Base-by-base conservation (phyloP, 2,888 invertebrate species). In the Eulithis prunata region DNA sequence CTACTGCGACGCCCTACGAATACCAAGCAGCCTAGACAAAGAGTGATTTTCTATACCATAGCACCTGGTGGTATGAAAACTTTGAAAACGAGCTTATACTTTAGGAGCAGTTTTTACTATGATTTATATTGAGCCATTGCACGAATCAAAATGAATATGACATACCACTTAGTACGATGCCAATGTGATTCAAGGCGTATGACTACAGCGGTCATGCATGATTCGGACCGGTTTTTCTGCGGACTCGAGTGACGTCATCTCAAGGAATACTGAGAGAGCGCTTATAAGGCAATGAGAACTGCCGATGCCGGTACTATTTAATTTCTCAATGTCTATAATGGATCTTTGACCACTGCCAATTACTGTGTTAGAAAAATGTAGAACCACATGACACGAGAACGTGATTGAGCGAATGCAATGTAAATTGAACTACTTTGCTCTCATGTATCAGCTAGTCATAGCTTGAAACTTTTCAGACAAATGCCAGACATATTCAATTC, bases 151-250 rank as follows among this genome's bases (percentile, higher is more conserved):
- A 75, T 75, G 65, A 72, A 75, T 77, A 80, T 76, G 74, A 76
- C 73, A 73, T 77, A 72, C 65, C 75, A 71, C 69, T 74, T 73
- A 77, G 80, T 78, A 73, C 65, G 73, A 75, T 77, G 77, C 75
- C 76, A 75, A 72, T 71, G 72, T 87, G 87, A 90, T 85, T 89
- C 88, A 88, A 84, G 83, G 84, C 77, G 78, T 84, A 88, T 90
- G 88, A 88, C 85, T 75, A 75, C 81, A 79, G 85, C 85, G 86
- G 87, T 89, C 86, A 82, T 80, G 84, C 85, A 83, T 87, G 83
- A 87, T 79, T 80, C 80, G 74, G 78, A 90, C 91, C 89, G 91
- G 91, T 91, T 91, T 87, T 87, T 83, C 84, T 87, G 86, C 86
- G 74, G 76, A 76, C 75, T 70, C 72, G 66, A 41, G 62, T 90